Base-by-base conservation (phyloP, 1,140 invertebrate genomes). In the Papilio xuthus region DNA sequence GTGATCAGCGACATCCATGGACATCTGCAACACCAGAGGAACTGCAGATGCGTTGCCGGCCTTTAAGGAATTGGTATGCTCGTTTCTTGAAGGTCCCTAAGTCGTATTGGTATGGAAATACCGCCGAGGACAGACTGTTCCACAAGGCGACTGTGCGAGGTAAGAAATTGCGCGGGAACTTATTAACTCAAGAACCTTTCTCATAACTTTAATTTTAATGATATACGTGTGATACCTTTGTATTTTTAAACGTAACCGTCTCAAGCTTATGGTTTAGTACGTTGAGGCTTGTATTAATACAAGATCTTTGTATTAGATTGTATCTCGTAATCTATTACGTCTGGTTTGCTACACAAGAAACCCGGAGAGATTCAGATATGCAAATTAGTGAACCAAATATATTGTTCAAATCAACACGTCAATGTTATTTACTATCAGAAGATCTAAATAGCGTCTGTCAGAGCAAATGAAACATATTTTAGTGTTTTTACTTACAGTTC, bases 291-390 rank as follows among this genome's bases (percentile, higher is more conserved):
- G 81, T 63, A 84, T 84, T 85, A 85, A 81, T 82, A 82, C 79
- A 81, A 84, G 82, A 83, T 81, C 83, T 84, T 82, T 80, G 81
- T 80, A 81, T 82, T 79, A 78, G 80, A 80, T 82, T 83, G 69
- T 77, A 63, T 78, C 74, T 83, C 75, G 60, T 69, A 78, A 77
- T 44, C 63, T 80, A 79, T 83, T 80, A 84, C 78, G 78, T 82
- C 80, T 82, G 69, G 79, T 82, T 79, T 50, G 53, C 41, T 84
- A 81, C 78, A 84, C 79, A 74, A 79, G 56, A 77, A 73, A 81
- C 80, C 37, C 73, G 63, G 44, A 80, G 71, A 77, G 72, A 82
- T 80, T 80, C 77, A 77, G 78, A 81, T 83, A 78, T 81, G 79
- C 47, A 69, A 56, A 70, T 71, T 41, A 67, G 32, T 71, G 32